phyloP scores from a whole-genome alignment of 2,888 invertebrate species.

The Plebejus argus region DNA sequence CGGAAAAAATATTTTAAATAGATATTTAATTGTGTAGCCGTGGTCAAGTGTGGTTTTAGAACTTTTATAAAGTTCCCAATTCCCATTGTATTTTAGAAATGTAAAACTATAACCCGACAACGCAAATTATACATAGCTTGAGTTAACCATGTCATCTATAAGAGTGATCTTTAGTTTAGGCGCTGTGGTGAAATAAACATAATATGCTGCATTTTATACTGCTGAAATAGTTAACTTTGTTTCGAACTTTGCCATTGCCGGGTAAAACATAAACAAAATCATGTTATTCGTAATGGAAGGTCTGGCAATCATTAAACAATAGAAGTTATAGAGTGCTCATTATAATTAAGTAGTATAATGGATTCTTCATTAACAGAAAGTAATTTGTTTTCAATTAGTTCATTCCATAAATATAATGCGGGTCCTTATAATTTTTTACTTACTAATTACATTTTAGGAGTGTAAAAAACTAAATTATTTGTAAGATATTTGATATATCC shows the following conservation, averaged over 20 bases:
- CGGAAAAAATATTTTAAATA: constrained; percentile 12
- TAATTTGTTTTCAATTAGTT: not conserved
- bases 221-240: too few species aligned
- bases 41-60: not conserved
- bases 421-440: not conserved
- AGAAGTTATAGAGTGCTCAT: not conserved
- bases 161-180: too few species aligned
- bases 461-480: too few species aligned
- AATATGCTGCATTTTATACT: too few species aligned
- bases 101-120: not conserved
- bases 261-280: not conserved
- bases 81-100: not conserved
- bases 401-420: not conserved
- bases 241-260: too few species aligned
- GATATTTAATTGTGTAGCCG: constrained; percentile 26
- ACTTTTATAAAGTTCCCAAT: not conserved
- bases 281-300: not conserved
- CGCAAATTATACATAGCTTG: too few species aligned
- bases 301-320: not conserved
- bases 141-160: too few species aligned
- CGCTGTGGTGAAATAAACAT: too few species aligned
- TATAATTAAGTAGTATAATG: not conserved
- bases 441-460: too few species aligned
- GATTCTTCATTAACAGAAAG: not conserved
- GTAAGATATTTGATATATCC: too few species aligned